A percentile compares a stretch with the other conserved stretches of the same genome.
These are phyloP conservation scores for Cryptops parisi DNA, from an alignment of 2,888 invertebrate genomes.

Conservation along the genomic window DNA sequence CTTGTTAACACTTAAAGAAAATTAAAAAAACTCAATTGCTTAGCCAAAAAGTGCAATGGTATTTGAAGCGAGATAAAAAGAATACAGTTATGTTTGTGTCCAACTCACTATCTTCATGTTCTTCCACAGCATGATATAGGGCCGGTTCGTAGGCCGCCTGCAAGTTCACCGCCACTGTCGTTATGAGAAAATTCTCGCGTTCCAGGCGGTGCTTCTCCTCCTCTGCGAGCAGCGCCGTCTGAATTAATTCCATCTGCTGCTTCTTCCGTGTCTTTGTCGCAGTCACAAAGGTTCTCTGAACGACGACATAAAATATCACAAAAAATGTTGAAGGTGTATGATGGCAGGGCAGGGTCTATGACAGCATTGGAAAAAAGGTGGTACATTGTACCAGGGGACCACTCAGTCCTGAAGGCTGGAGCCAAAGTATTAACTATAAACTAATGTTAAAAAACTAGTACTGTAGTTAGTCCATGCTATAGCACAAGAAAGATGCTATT, in stretches of 20 bases:
- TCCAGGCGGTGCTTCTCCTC: constrained; percentile 92
- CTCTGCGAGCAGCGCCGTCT: constrained; percentile 84
- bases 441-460: no score
- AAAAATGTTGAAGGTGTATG: no score
- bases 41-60: no score
- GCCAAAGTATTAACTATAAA: no score
- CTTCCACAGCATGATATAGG: constrained; percentile 59
- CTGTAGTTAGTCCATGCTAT: no score
- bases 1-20: neutral
- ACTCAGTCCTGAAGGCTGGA: no score
- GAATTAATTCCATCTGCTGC: constrained; percentile 96
- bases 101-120: constrained; percentile 59
- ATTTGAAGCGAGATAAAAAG: neutral
- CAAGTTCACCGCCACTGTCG: constrained; percentile 84
- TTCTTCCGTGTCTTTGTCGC: constrained; percentile 98
- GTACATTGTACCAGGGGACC: no score
- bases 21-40: neutral
- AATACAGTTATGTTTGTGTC: neutral
- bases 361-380: no score
- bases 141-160: constrained; percentile 96
- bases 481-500: no score
- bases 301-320: constrained; percentile 10
- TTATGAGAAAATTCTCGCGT: constrained; percentile 85
- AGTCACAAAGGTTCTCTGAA: constrained; percentile 80
- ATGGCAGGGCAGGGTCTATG: no score